Evolutionary conservation across 2,113 vertebrate genomes (phyloP), one percentile per base, ranked within the genome.

Genomic region (Mormyrus lacerda): DNA sequence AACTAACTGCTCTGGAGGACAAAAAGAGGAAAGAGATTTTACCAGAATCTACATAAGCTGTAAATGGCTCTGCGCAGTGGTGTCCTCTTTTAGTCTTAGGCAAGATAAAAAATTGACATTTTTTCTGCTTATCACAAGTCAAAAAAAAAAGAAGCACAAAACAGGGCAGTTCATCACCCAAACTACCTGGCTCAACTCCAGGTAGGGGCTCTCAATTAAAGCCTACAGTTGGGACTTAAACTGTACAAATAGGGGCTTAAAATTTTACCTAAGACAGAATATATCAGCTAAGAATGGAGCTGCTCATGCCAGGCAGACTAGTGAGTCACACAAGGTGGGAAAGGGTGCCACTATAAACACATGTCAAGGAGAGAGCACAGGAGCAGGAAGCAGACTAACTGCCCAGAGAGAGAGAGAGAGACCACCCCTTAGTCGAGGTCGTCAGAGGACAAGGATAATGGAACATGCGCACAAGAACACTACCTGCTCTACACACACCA

Each of bases 381-480:
- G 61, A 50, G 61, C 87, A 76, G 87, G 45, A 88, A 88, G 87
- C 65, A 8, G 87, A 17, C 65, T 79, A 3, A 27, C 65, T 48
- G 17, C 42, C 61, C 27, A 31, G 61, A 76, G 31, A 42, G 69
- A 69, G 27, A 17, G 69, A 31, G 27, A 73, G 61, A 31, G 65
- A 73, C 27, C 27, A 79, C 31, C 35, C 35, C 24, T 4, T 55
- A 19, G 13, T 13, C 2, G 31, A 51, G 65, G 87, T 88, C 47
- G 39, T 19, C 24, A 65, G 15, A 48, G 65, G 61, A 47, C 45
- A n/a, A 42, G 42, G 58, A 65, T 44, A 24, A 24, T 47, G 65
- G 48, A 88, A 88, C 87, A 39, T 11, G 45, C 8, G n/a, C 45
- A 76, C 4, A 2, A 88, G 31, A n/a, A 87, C 24, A 31, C 19